Evolutionary conservation across 1,140 invertebrate genomes (phyloP).

Genomic region (Drosophila albomicans): DNA sequence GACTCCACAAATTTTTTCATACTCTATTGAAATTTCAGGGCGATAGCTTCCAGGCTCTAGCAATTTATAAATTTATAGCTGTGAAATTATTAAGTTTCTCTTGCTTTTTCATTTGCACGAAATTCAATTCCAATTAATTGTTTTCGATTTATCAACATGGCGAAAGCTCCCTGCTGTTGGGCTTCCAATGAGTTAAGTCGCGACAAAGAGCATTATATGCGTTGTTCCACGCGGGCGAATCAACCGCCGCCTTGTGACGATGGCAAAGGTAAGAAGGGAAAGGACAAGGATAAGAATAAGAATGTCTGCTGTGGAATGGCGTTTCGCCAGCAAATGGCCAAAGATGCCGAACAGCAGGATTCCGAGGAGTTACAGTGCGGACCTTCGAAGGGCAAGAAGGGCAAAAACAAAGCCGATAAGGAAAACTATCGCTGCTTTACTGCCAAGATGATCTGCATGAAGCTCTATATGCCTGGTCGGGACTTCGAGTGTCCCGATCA

Average conservation of each 20-base stretch:
- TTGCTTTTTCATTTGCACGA: slow-evolving; percentile 12
- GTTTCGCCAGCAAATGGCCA: slow-evolving; percentile 35
- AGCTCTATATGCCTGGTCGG: slow-evolving; percentile 60
- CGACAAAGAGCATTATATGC: slow-evolving; percentile 50
- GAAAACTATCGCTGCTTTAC: slow-evolving; percentile 33
- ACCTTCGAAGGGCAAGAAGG: slow-evolving; percentile 1
- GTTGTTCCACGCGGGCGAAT: slow-evolving; percentile 40
- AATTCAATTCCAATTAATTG: slow-evolving; percentile 36
- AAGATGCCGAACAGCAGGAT: slow-evolving; percentile 3
- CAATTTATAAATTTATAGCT: slow-evolving; percentile 50
- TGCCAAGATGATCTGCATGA: slow-evolving; percentile 54
- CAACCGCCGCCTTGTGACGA: not conserved
- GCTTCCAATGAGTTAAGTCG: slow-evolving; percentile 31
- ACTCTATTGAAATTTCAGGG: slow-evolving; percentile 72
- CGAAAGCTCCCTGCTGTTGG: slow-evolving; percentile 34
- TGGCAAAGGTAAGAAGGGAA: slow-evolving; percentile 13
- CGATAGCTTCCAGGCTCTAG: slow-evolving; percentile 54
- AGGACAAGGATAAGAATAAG: slow-evolving; percentile 28
- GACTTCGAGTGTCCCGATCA: slow-evolving; percentile 43
- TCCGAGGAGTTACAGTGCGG: not conserved
- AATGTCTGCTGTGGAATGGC: slow-evolving; percentile 50
- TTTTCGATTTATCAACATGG: slow-evolving; percentile 12
- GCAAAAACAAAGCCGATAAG: slow-evolving; percentile 48
- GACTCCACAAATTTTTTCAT: slow-evolving; percentile 20
- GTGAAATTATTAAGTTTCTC: slow-evolving; percentile 51